Evolutionary conservation across 2,888 invertebrate species (phyloP), one percentile per base, ranked within the genome.

Genomic region (Litoditis marina): DNA sequence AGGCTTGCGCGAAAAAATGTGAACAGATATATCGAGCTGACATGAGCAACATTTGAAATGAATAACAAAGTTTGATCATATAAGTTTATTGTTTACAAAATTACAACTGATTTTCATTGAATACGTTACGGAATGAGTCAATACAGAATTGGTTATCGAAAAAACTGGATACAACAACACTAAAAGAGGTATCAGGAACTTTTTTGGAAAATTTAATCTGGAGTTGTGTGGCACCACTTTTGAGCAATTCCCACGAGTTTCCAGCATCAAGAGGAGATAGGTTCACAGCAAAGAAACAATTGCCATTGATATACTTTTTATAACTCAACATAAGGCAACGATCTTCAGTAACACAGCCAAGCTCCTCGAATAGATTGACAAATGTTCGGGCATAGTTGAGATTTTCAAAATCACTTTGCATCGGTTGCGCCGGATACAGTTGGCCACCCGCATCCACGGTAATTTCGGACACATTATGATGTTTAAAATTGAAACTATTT

Each of bases 111-210:
- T 11, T 39, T 39, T 39, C 39, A 39, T 39, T 11, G 11, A 39
- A 39, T 11, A 46, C 54, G 34, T 60, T 60, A 16, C 60, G 60
- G 34, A 54, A 60, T 8, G 8, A 16, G 25, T 60, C 60, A 31
- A 53, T 36, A 7, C 16, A 19, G 30, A 13, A 32, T 27, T 32
- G 44, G 7, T 46, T 39, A 32, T 60, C 60, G n/a, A n/a, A 60
- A 16, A 51, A 32, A 11, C 52, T 52, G 22, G 53, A 30, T 25
- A 60, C 53, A 0, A 44, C 1, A 2, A 32, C 53, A 44, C 44
- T 60, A 25, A 60, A 19, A 1, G 52, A 51, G 3, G 31, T 44
- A 4, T 30, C 13, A 19, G 60, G 60, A 4, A 52, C 52, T 47
- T 60, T 60, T 27, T 60, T 19, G 1, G 4, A 2, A 47, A 60